Evolutionary conservation across 2,888 invertebrate genomes (phyloP), one percentile per base, ranked within the genome.

Genomic region (Drosophila subquinaria): DNA sequence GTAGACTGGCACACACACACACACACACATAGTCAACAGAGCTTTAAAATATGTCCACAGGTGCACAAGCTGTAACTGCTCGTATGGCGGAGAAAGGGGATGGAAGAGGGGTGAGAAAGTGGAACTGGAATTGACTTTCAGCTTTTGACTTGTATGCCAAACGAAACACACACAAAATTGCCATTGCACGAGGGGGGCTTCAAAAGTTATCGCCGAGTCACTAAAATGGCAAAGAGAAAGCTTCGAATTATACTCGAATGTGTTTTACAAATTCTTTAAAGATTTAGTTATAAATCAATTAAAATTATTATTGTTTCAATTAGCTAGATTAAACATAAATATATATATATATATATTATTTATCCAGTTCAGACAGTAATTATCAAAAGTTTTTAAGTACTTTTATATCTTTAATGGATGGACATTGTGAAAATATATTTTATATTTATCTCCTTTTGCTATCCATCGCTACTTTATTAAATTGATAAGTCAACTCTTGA

Each of bases 31-130:
- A 73, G 77, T 35, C 56, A 73, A 69, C 61, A 68, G 73, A 70
- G 66, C 88, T 79, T 88, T 79, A 86, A 84, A 84, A 81, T 86
- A 79, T 84, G 86, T 84, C 84, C 84, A 84, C 84, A 82, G 84
- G 76, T 86, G 86, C 66, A 76, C 73, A 68, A 61, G 63, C 66
- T 64, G 73, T 45, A 76, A 78, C 56, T 69, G 74, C 52, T 42
- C n/a, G 17, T 56, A 23, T 20, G 38, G 2, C 10, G 3, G 43
- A 1, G 35, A 6, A 2, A 13, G 38, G 23, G n/a, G 17, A 11
- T 10, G n/a, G 42, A 5, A 3, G 51, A 23, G 20, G 15, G 35
- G 17, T 27, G 27, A n/a, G 30, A n/a, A 51, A 38, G 30, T 13
- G 47, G 27, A 59, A 45, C 75, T 78, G 87, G 81, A 86, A 83